Conservation (phyloP, 2,888 invertebrate genomes). For the Ophion slaviceki region DNA sequence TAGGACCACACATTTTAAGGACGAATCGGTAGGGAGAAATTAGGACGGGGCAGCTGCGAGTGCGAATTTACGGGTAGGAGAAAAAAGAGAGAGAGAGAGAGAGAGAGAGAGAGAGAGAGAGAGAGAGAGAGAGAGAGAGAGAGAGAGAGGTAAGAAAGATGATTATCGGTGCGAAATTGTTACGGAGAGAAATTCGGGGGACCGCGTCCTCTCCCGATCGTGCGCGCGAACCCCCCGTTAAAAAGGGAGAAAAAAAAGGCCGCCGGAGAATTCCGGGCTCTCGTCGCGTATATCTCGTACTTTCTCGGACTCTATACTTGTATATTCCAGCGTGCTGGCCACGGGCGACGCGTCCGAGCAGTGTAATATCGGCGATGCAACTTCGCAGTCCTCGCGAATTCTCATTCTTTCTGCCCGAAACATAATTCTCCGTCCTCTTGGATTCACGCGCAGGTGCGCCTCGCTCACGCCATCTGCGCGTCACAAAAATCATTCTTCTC, state of each 20-base stretch:
- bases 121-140: too few species aligned
- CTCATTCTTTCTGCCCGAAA: constrained; percentile 43
- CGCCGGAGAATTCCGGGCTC: constrained; percentile 10
- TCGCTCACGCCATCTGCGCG: constrained; percentile 2
- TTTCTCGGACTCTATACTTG: constrained; percentile 28
- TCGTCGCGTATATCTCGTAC: constrained; percentile 22
- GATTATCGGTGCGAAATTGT: constrained; percentile 61
- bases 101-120: neutral
- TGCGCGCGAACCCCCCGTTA: constrained; percentile 20
- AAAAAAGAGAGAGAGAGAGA: neutral
- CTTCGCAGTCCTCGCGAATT: constrained; percentile 41
- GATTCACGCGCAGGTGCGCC: constrained; percentile 54
- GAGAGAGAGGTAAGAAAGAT: neutral
- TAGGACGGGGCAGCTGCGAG: constrained; percentile 14
- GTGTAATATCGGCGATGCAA: constrained; percentile 46
- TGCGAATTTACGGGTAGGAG: constrained; percentile 24
- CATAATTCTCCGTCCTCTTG: constrained; percentile 24
- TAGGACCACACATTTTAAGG: neutral
- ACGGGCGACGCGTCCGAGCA: constrained; percentile 21
- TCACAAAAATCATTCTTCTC: neutral
- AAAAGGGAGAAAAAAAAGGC: constrained; percentile 10
- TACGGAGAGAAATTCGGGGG: constrained; percentile 24
- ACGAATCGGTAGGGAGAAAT: neutral
- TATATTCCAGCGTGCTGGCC: constrained; percentile 27
- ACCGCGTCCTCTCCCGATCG: constrained; percentile 31